A percentile compares a stretch with the other conserved stretches of the same genome.
phyloP scores from a whole-genome alignment of 2,113 vertebrate species.

The Hippoglossus stenolepis region DNA sequence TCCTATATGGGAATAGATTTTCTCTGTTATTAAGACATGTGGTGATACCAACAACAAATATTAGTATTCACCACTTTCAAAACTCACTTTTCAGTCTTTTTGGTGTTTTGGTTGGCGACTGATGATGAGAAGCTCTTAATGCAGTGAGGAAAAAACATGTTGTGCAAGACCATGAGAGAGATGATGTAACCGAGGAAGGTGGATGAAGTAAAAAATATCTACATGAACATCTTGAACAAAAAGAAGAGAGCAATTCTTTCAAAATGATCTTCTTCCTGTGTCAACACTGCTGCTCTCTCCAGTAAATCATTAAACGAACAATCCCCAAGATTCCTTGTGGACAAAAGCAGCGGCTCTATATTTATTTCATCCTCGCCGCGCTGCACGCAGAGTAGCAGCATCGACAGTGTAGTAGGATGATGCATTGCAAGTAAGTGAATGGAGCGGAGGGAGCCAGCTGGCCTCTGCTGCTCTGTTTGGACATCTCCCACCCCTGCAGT shows the following conservation, averaged over 20 bases:
- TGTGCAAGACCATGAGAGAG: no score
- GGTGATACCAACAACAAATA: no score
- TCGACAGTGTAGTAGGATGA: conserved; percentile 9
- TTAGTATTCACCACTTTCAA: no score
- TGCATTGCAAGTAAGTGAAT: conserved; percentile 6
- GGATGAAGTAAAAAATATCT: neutral
- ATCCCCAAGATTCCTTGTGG: neutral
- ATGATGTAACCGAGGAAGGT: neutral
- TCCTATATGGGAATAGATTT: no score
- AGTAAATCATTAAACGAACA: conserved; percentile 9
- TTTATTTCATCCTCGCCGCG: conserved; percentile 6
- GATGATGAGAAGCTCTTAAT: neutral
- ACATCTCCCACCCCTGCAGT: conserved; percentile 44
- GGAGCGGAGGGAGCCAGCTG: conserved; percentile 28
- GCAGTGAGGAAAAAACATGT: neutral
- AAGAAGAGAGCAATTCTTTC: no score
- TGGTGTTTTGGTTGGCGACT: no score
- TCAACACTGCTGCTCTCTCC: neutral
- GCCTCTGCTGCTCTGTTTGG: conserved; percentile 38
- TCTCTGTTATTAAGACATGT: no score
- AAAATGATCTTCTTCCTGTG: neutral
- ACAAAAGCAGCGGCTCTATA: conserved; percentile 30
- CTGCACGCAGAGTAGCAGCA: conserved; percentile 17
- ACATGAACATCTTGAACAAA: no score
- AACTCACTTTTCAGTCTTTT: no score